phyloP scores from a whole-genome alignment of 2,888 invertebrate genomes.

The Drosophila algonquin region DNA sequence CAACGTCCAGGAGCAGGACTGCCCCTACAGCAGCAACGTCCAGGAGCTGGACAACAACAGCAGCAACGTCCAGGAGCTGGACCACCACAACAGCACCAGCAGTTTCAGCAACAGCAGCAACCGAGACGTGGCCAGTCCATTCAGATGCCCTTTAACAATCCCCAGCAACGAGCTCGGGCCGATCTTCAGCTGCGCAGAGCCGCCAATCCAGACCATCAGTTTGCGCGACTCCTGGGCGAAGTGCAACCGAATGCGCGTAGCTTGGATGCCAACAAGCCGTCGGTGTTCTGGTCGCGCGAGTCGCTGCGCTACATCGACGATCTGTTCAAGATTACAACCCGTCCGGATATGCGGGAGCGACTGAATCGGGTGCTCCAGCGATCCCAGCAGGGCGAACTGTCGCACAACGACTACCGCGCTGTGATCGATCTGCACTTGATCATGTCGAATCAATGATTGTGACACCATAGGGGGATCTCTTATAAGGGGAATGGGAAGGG shows the following conservation, averaged over 20 bases:
- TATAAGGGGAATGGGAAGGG: background rate
- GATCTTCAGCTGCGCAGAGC: constrained; percentile 46
- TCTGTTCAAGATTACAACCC: constrained; percentile 60
- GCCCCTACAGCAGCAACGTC: background rate
- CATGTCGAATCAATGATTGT: constrained; percentile 46
- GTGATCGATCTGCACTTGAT: constrained; percentile 79
- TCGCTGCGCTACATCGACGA: constrained; percentile 79
- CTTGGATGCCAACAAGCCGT: constrained; percentile 58
- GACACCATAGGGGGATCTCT: constrained; percentile 6
- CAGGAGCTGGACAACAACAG: constrained; percentile 10
- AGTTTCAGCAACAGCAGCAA: background rate
- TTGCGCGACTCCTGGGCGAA: constrained; percentile 59
- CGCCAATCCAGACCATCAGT: constrained; percentile 42
- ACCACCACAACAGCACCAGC: constrained; percentile 1
- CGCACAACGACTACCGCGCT: constrained; percentile 82
- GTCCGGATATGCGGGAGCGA: constrained; percentile 62
- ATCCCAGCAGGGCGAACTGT: constrained; percentile 80
- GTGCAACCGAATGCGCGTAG: constrained; percentile 46
- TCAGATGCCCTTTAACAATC: constrained; percentile 58
- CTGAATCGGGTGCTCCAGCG: constrained; percentile 76
- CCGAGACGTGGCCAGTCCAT: constrained; percentile 21
- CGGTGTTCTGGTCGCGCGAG: constrained; percentile 83
- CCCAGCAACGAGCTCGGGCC: constrained; percentile 42
- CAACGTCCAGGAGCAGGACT: background rate
- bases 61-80: background rate